Evolutionary conservation across 2,797 vertebrate species (phyloP), one percentile per base, ranked within the genome.

Genomic region (Botia kubotai): DNA sequence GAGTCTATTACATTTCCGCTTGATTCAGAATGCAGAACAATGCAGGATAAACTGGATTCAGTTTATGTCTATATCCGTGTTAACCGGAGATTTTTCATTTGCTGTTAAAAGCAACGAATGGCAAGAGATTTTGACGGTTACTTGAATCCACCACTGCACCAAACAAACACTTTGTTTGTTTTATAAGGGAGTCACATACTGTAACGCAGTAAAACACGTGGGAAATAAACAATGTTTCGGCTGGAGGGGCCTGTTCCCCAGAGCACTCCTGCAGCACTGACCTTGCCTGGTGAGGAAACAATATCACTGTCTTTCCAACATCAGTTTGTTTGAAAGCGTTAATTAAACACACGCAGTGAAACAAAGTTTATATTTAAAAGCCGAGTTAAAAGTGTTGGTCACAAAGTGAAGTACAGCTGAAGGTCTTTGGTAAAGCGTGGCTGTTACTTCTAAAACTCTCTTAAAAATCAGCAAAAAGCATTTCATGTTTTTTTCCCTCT

Each of bases 1-100:
- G 14, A 65, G 50, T 60, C 39, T 76, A 85, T 76, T 57, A 17
- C 36, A 82, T 73, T 66, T 83, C 50, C 70, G 36, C 50, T 55
- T 39, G 46, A 75, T 62, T 67, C n/a, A 69, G 46, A 36, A 68
- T 33, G 53, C 19, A 75, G 6, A 72, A 48, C n/a, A 26, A 62
- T n/a, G 4, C 21, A 52, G 17, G 12, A 33, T 65, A 14, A 29
- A 48, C 36, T 55, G 10, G 19, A 53, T 58, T 72, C 33, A 63
- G 33, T 70, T 79, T 67, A 67, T 76, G 39, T 21, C 16, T 29
- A 69, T 46, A 33, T 63, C 16, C 13, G 29, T 16, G 14, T 57
- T 23, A 26, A 23, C 13, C 0, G 7, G 11, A 26, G 23, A 6
- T 57, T 21, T 6, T n/a, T 21, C 2, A 11, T 57, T 55, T 55